Percentiles rank a stretch among this genome's conserved stretches.
Evolutionary conservation across 2,113 vertebrate genomes (phyloP).

Genomic region (Otocyon megalotis): DNA sequence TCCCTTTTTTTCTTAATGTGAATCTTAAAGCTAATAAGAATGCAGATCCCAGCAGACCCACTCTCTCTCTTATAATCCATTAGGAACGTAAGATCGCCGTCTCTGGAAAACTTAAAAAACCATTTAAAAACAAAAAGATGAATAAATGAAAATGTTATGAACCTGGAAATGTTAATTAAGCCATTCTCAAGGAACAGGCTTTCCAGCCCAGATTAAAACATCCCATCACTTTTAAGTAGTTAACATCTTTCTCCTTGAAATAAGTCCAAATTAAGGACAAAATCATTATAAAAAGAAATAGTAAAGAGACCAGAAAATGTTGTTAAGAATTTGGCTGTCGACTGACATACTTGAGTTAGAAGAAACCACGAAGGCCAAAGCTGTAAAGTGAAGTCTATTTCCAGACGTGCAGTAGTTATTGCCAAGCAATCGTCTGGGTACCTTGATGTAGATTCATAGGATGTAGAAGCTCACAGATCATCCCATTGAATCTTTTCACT

Average conservation of each 20-base stretch:
- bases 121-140: slow-evolving; percentile 88
- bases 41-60: slow-evolving; percentile 85
- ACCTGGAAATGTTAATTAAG: slow-evolving; percentile 90
- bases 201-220: slow-evolving; percentile 85
- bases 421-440: slow-evolving; percentile 54
- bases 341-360: slow-evolving; percentile 62
- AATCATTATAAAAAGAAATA: slow-evolving; percentile 82
- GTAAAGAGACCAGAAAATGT: slow-evolving; percentile 76
- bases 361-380: slow-evolving; percentile 64
- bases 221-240: slow-evolving; percentile 83
- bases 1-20: slow-evolving; percentile 76
- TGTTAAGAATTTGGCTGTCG: slow-evolving; percentile 71
- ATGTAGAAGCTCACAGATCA: slow-evolving; percentile 59
- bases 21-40: slow-evolving; percentile 86
- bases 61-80: slow-evolving; percentile 85
- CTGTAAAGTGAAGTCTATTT: slow-evolving; percentile 66
- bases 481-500: neutral
- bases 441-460: slow-evolving; percentile 53
- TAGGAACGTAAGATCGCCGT: slow-evolving; percentile 85
- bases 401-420: neutral
- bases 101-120: slow-evolving; percentile 88
- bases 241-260: slow-evolving; percentile 84
- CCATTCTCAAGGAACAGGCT: slow-evolving; percentile 85
- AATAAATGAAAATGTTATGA: slow-evolving; percentile 90
- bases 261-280: slow-evolving; percentile 83